phyloP scores from a whole-genome alignment of 2,797 vertebrate species.

The Fistularia commersonii region DNA sequence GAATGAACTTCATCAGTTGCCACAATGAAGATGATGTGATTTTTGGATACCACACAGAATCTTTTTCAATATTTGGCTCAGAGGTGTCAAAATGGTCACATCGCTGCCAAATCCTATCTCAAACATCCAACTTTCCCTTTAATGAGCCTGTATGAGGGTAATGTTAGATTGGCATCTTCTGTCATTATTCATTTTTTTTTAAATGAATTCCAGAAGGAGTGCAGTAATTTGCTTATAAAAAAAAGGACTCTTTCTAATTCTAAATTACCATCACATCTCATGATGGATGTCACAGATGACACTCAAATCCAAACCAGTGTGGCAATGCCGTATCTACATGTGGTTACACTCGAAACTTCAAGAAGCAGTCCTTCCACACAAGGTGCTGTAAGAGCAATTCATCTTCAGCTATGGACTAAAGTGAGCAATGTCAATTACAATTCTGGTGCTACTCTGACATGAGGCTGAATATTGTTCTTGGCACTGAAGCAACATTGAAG shows the following conservation, averaged over 20 bases:
- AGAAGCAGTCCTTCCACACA: constrained; percentile 55
- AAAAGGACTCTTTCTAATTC: constrained; percentile 22
- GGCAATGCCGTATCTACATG: constrained; percentile 57
- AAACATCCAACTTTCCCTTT: constrained; percentile 30
- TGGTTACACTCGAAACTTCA: constrained; percentile 57
- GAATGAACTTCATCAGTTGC: constrained; percentile 46
- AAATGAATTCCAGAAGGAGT: constrained; percentile 28
- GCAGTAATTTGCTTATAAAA: constrained; percentile 42
- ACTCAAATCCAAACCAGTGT: constrained; percentile 55
- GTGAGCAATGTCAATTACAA: constrained; percentile 53
- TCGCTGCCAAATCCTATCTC: constrained; percentile 32
- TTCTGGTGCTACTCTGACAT: constrained; percentile 50
- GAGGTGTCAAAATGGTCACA: constrained; percentile 36
- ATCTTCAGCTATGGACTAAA: constrained; percentile 38
- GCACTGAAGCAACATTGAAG: constrained; percentile 44
- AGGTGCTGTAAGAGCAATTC: constrained; percentile 61
- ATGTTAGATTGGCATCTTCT: constrained; percentile 30
- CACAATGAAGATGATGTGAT: constrained; percentile 37
- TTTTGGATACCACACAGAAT: constrained; percentile 22
- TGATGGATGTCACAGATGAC: constrained; percentile 33
- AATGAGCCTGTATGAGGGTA: constrained; percentile 20
- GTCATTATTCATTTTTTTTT: constrained; percentile 19
- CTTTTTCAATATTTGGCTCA: constrained; percentile 27
- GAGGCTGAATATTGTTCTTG: constrained; percentile 68
- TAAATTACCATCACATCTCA: constrained; percentile 20